Conservation (phyloP, 2,888 invertebrate genomes). For the Agrilus biguttatus region DNA sequence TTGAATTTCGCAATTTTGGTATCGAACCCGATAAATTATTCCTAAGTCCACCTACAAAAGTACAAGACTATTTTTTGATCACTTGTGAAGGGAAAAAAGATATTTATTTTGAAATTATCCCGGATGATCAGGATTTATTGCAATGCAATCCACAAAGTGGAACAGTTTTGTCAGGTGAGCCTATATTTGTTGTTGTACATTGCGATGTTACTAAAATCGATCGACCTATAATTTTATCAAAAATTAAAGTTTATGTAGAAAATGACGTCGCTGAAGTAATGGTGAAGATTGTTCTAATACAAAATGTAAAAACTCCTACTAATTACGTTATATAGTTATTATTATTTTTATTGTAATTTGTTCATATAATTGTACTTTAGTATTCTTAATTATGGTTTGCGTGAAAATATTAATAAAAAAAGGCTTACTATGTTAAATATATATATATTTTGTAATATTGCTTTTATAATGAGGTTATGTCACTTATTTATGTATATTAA, state of each 20-base stretch:
- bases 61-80: conserved; percentile 6
- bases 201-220: conserved; percentile 8
- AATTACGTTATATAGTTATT: too few relatives aligned
- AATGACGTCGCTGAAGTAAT: conserved; percentile 18
- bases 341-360: too few relatives aligned
- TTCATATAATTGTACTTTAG: too few relatives aligned
- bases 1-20: conserved; percentile 4
- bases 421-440: too few relatives aligned
- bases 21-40: conserved; percentile 9
- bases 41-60: conserved; percentile 7
- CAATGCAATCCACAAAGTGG: conserved; percentile 7
- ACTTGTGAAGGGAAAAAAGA: conserved; percentile 3
- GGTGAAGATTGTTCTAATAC: conserved; percentile 15
- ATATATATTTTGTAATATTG: too few relatives aligned
- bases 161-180: conserved; percentile 13
- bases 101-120: conserved; percentile 8
- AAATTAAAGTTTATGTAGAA: conserved; percentile 18
- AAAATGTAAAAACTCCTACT: background rate
- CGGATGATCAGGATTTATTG: conserved; percentile 2
- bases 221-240: conserved; percentile 9
- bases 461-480: too few relatives aligned
- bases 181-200: conserved; percentile 13
- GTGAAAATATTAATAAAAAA: too few relatives aligned
- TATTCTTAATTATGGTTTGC: too few relatives aligned
- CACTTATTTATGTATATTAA: too few relatives aligned